Evolutionary conservation across 2,888 invertebrate genomes (phyloP).

Genomic region (Didymodactylos carnosus): DNA sequence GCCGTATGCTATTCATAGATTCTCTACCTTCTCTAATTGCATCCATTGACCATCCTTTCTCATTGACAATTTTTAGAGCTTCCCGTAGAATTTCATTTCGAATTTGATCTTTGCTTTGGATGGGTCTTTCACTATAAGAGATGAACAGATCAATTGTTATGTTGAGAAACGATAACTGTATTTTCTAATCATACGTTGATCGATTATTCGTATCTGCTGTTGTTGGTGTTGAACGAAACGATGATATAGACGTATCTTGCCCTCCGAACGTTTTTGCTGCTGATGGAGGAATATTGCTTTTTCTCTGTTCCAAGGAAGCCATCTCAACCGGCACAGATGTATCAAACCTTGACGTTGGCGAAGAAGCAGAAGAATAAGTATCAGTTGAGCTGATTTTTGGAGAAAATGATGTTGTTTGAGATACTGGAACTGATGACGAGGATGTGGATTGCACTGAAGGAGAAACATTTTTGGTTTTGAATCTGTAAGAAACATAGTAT

Average conservation of each 20-base stretch:
- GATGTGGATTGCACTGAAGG: not conserved
- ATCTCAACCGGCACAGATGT: not conserved
- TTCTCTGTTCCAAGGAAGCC: not conserved
- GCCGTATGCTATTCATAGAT: no score
- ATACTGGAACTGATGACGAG: not conserved
- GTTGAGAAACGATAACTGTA: not conserved
- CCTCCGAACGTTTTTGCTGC: not conserved
- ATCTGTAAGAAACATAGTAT: no score
- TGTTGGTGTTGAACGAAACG: no score
- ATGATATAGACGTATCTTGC: no score
- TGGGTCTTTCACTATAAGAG: not conserved
- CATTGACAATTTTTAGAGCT: constrained; percentile 54
- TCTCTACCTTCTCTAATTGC: constrained; percentile 41
- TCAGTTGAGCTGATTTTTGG: not conserved
- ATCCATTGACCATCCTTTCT: constrained; percentile 60
- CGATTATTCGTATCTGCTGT: not conserved
- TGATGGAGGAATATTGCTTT: not conserved
- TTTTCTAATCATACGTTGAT: not conserved
- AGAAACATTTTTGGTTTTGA: not conserved
- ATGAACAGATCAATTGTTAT: not conserved
- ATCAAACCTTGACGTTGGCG: not conserved
- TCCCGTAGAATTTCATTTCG: constrained; percentile 49
- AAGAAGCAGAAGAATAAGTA: not conserved
- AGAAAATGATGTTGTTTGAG: not conserved
- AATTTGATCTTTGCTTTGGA: constrained; percentile 11